Base-by-base conservation (phyloP, 2,888 invertebrate species). In the Megamerina dolium region DNA sequence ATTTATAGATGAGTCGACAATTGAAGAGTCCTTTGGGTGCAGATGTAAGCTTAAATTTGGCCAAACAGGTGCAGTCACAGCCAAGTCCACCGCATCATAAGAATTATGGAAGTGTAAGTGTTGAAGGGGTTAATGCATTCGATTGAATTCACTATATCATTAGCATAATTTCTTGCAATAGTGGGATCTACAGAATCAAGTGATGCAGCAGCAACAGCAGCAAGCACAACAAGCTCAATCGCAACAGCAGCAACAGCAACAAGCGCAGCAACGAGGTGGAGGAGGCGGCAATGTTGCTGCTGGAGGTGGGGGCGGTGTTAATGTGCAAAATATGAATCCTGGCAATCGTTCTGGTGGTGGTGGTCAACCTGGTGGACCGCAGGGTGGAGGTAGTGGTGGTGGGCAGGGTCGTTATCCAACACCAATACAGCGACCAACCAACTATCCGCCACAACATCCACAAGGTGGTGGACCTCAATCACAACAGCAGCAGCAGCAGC, bases 161-260 rank as follows among this genome's bases (percentile, higher is more conserved):
- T n/a, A n/a, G n/a, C n/a, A n/a, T n/a, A n/a, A n/a, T n/a, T 19
- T 41, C 5, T 34, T 8, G 13, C 13, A 10, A 23, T 45, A 72
- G 71, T 71, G 71, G 71, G 71, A 71, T 46, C 46, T 68, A 47
- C 68, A 68, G 54, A 70, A 59, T 48, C 61, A 61, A 55, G 60
- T 77, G 70, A 57, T 77, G 76, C 58, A 77, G 73, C 61, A 62
- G n/a, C n/a, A n/a, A n/a, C n/a, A n/a, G n/a, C n/a, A n/a, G 40
- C 60, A 60, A 49, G 58, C 55, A 41, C 59, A 60, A 41, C 53
- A 56, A 37, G 53, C 52, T 42, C 55, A 55, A 50, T 45, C 46
- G 21, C 48, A 49, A 39, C 48, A 49, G 21, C 48, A 54, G 37
- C 53, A 53, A 43, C 53, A 50, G 17, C 50, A 50, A 35, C 34